These are phyloP conservation scores for Micrastur ruficollis DNA, from an alignment of 2,797 vertebrate genomes.

Conservation along the genomic window DNA sequence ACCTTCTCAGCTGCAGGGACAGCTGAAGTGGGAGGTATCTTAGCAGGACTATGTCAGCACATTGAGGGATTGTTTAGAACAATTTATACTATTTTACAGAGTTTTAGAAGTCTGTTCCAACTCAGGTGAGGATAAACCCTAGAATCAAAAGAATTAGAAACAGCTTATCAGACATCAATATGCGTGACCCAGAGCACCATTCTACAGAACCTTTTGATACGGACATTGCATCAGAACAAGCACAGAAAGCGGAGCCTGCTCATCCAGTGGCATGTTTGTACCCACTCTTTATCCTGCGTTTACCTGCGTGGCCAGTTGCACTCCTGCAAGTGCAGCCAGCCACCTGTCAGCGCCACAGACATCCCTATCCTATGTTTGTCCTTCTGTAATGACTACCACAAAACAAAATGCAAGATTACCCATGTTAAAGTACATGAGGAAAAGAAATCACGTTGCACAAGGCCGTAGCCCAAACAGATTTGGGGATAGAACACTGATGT, in stretches of 20 bases:
- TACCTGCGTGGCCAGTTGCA: background rate
- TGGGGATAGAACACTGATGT: background rate
- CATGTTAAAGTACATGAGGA: background rate
- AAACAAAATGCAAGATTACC: background rate
- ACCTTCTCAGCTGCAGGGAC: background rate
- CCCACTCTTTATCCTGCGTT: background rate
- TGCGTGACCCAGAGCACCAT: fast-evolving
- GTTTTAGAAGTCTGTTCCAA: background rate
- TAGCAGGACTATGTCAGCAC: background rate
- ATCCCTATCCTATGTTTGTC: background rate
- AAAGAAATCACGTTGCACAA: background rate
- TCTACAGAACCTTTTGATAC: fast-evolving
- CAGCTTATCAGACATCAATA: background rate
- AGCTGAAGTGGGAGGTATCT: background rate
- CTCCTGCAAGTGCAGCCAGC: background rate
- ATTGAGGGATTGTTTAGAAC: background rate
- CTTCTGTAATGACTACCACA: background rate
- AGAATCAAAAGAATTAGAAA: background rate
- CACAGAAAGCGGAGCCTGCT: background rate
- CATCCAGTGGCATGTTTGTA: background rate
- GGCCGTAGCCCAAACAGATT: background rate
- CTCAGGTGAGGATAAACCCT: background rate
- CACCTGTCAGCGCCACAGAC: background rate
- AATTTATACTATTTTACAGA: background rate
- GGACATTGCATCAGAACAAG: background rate